Evolutionary conservation across 2,113 vertebrate species (phyloP).

Genomic region (Solea senegalensis): DNA sequence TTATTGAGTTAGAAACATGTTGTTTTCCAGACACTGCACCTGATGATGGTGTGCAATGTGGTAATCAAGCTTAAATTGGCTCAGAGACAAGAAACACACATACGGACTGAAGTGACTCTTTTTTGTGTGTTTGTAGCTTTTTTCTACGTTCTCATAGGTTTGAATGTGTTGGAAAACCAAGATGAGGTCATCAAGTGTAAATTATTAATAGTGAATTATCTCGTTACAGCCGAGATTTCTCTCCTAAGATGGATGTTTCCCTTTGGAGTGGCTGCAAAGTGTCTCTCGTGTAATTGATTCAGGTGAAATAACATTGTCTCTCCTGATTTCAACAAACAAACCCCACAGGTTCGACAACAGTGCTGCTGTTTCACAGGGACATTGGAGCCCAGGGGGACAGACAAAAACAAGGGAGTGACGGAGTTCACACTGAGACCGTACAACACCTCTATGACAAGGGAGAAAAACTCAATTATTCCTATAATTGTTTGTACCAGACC

Average conservation of each 20-base stretch:
- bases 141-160: no score
- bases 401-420: conserved; percentile 9
- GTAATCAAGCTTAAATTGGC: conserved; percentile 12
- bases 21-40: conserved; percentile 31
- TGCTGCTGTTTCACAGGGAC: conserved; percentile 43
- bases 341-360: conserved; percentile 38
- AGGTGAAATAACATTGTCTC: conserved; percentile 11
- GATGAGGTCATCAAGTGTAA: background rate
- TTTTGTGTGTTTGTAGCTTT: background rate
- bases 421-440: conserved; percentile 28
- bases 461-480: conserved; percentile 38
- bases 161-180: background rate
- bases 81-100: conserved; percentile 4
- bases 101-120: conserved; percentile 3
- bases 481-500: conserved; percentile 47
- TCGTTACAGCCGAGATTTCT: no score
- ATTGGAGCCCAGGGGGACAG: conserved; percentile 22
- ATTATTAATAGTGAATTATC: conserved; percentile 1
- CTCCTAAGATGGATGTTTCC: background rate
- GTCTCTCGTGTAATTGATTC: conserved; percentile 46
- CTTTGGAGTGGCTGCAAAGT: conserved; percentile 6
- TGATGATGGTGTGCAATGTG: conserved; percentile 6
- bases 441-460: conserved; percentile 44
- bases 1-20: conserved; percentile 40
- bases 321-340: conserved; percentile 34